phyloP scores from a whole-genome alignment of 2,797 vertebrate species.

The Sebastes oblongus region DNA sequence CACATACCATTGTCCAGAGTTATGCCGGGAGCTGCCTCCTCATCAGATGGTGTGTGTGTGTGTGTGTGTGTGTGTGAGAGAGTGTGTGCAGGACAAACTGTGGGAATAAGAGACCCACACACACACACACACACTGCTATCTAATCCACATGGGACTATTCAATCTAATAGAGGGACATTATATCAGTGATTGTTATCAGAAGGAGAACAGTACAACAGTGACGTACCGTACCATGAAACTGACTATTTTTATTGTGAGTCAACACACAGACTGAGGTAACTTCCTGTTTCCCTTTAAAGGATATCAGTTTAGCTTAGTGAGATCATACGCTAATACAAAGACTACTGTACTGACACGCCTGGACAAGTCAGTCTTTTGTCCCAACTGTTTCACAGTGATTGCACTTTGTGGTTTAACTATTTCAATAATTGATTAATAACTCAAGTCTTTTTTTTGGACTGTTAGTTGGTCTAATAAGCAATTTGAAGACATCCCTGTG shows the following conservation, averaged over 20 bases:
- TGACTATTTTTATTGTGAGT: conserved; percentile 59
- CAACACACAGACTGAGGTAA: conserved; percentile 38
- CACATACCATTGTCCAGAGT: conserved; percentile 73
- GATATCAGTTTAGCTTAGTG: conserved; percentile 38
- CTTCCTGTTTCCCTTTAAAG: conserved; percentile 55
- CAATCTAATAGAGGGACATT: conserved; percentile 51
- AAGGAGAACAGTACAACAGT: conserved; percentile 34
- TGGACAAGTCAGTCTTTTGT: background rate
- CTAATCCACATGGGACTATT: conserved; percentile 53
- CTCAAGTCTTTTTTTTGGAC: background rate
- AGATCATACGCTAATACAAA: conserved; percentile 43
- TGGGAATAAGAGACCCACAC: background rate
- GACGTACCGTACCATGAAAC: background rate
- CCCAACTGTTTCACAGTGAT: background rate
- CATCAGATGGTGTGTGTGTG: background rate
- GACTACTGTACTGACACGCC: background rate
- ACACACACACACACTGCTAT: conserved; percentile 17
- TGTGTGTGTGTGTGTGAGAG: too few relatives aligned
- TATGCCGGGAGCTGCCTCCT: conserved; percentile 64
- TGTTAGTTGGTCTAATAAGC: background rate
- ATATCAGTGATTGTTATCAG: conserved; percentile 66
- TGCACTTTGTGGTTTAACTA: background rate
- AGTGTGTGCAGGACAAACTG: too few relatives aligned
- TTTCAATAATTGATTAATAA: background rate
- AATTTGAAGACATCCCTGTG: background rate